Evolutionary conservation across 92 coral and sea anemone species (phyloP).

Genomic region (Paramuricea clavata): DNA sequence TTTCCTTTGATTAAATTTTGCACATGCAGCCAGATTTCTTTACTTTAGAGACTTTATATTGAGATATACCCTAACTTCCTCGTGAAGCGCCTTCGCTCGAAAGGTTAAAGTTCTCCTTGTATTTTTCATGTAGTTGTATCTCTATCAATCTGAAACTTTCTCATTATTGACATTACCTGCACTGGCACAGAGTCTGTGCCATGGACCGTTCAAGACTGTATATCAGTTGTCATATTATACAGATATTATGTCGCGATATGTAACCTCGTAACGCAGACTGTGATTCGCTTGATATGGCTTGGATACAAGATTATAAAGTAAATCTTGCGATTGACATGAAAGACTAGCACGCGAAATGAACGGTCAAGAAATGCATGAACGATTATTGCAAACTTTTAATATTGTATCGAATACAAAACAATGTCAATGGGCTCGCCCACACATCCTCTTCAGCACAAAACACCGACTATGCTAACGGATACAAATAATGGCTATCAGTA

Average conservation of each 20-base stretch:
- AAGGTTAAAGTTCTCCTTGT: no score
- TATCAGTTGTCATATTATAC: no score
- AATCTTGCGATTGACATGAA: neutral
- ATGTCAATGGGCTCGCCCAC: constrained; percentile 13
- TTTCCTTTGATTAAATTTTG: no score
- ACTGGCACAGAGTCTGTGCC: no score
- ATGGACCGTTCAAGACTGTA: no score
- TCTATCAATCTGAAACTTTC: no score
- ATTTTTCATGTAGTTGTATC: no score
- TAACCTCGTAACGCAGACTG: no score
- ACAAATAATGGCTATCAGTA: neutral
- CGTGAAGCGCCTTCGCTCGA: no score
- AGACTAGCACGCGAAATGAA: neutral
- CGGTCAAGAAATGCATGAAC: neutral
- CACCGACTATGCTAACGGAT: neutral
- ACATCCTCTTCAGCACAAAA: constrained; percentile 17
- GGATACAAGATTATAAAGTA: neutral
- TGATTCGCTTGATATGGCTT: neutral
- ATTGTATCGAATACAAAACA: constrained; percentile 5
- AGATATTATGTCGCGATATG: no score
- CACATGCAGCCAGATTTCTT: neutral
- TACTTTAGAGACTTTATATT: neutral
- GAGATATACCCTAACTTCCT: neutral
- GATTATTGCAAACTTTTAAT: neutral
- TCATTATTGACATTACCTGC: no score